phyloP scores from a whole-genome alignment of 2,113 vertebrate genomes.

The Oncorhynchus kisutch region DNA sequence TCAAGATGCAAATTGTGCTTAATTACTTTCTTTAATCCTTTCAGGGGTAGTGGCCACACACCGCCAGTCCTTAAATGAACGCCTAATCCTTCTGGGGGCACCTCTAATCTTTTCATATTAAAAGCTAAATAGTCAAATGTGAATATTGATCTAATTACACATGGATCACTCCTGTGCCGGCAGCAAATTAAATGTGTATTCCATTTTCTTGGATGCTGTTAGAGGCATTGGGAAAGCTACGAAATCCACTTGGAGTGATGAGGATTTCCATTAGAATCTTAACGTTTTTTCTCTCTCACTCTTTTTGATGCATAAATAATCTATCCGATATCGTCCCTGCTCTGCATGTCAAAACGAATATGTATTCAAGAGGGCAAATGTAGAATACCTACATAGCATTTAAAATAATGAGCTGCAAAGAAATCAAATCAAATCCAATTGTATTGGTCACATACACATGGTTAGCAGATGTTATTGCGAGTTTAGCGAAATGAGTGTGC shows the following conservation, averaged over 20 bases:
- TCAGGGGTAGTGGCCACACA: conserved; percentile 86
- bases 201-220: conserved; percentile 18
- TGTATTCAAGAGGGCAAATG: not conserved
- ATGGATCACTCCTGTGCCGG: conserved; percentile 46
- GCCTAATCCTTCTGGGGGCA: conserved; percentile 90
- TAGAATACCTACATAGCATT: not conserved
- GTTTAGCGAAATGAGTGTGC: too few relatives aligned
- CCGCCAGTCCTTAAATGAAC: conserved; percentile 83
- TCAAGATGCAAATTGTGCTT: conserved; percentile 67
- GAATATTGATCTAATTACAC: conserved; percentile 88
- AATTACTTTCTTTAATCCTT: conserved; percentile 92
- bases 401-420: not conserved
- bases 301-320: not conserved
- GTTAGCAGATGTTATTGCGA: too few relatives aligned
- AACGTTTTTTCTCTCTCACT: not conserved
- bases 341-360: not conserved
- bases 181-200: conserved; percentile 52
- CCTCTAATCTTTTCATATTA: conserved; percentile 95
- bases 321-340: not conserved
- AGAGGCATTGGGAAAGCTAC: conserved; percentile 10
- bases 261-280: not conserved
- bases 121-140: conserved; percentile 91
- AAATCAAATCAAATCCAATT: too few relatives aligned
- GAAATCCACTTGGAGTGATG: conserved; percentile 14
- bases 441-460: too few relatives aligned